These are phyloP conservation scores for Embidobia sp. DNA, from an alignment of 2,888 invertebrate genomes.

Conservation along the genomic window DNA sequence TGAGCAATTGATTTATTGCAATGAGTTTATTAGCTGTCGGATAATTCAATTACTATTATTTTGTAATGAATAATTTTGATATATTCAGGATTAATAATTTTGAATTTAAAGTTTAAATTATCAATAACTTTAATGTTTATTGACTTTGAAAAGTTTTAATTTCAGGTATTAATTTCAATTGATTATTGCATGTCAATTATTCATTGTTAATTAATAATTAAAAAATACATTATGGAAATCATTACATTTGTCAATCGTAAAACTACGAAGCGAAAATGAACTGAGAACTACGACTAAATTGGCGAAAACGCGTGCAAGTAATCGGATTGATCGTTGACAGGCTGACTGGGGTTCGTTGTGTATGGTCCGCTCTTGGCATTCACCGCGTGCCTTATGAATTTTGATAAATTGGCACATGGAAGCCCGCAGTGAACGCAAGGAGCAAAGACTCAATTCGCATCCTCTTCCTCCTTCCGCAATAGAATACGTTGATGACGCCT, in stretches of 20 bases:
- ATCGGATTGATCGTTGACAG: slow-evolving; percentile 39
- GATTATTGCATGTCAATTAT: no score
- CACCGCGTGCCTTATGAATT: slow-evolving; percentile 99
- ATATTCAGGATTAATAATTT: no score
- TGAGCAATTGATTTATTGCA: no score
- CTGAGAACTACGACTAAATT: slow-evolving; percentile 28
- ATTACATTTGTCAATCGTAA: neutral
- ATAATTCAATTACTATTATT: no score
- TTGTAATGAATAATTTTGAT: no score
- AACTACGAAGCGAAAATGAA: neutral
- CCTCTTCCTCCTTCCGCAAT: slow-evolving; percentile 28
- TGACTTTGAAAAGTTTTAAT: no score
- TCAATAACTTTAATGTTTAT: no score
- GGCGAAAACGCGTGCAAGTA: slow-evolving; percentile 27
- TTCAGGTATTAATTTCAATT: no score
- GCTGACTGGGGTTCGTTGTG: slow-evolving; percentile 76
- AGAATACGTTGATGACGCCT: slow-evolving; percentile 15
- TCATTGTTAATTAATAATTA: no score
- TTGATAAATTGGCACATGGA: slow-evolving; percentile 89
- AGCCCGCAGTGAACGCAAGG: slow-evolving; percentile 98
- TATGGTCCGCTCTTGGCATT: slow-evolving; percentile 98
- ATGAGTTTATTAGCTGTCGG: no score
- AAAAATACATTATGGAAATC: no score
- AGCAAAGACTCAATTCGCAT: slow-evolving; percentile 82
- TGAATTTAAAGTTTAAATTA: no score